Evolutionary conservation across 2,888 invertebrate genomes (phyloP), one percentile per base, ranked within the genome.

Genomic region (Amblyteles armatorius): DNA sequence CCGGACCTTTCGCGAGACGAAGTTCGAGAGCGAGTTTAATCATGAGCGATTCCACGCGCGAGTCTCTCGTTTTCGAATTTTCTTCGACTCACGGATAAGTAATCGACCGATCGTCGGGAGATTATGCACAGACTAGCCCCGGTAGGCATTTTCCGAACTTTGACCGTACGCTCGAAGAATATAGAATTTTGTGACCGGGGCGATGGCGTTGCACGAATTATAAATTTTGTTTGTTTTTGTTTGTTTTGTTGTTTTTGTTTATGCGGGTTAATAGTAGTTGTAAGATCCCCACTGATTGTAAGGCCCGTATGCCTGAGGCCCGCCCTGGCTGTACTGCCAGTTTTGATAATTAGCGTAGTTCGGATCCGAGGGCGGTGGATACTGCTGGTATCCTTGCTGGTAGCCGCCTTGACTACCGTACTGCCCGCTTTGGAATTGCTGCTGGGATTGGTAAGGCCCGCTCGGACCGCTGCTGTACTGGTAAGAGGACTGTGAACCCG

Each of bases 341-440:
- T 93, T 94, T 83, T 94, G 94, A 82, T 94, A 94, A 83, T 93
- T 94, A 1, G 94, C 94, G 60, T 94, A 94, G 74, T 93, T 94
- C 0, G 94, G 94, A 88, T 94, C 94, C 0, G 94, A 93, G 2
- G 94, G 93, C 2, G 93, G 93, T 65, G 94, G 93, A 78, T 94
- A 94, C 48, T 94, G 94, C 74, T 93, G 94, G 83, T 93, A 94
- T 60, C 93, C 91, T 80, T 95, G 95, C 88, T 95, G 95, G 40
- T 94, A 94, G 87, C 94, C 94, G 79, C 94, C 93, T 88, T 94
- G 94, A 44, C 94, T 94, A 65, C 95, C 94, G 86, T 95, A 95
- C 85, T 95, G 95, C 16, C 95, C 94, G 84, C 94, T 89, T 79
- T 93, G 94, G 84, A 93, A 94, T 81, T 93, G 93, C 74, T 93